These are phyloP conservation scores for Cremastinae sp. DNA, from an alignment of 2,888 invertebrate species.

Conservation along the genomic window DNA sequence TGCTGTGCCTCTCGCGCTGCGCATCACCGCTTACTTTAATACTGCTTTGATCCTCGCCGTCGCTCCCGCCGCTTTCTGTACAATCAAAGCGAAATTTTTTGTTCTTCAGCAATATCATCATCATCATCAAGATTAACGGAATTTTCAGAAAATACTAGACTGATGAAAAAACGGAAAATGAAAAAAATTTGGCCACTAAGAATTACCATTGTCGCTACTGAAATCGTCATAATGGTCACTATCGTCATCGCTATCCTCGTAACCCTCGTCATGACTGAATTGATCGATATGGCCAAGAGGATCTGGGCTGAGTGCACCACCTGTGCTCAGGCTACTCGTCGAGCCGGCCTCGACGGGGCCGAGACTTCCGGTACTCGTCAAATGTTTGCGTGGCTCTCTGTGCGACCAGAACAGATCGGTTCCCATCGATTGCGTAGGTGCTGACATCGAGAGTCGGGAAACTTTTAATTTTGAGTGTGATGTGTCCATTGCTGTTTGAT, in stretches of 20 bases:
- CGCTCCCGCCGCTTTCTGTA: slow-evolving; percentile 85
- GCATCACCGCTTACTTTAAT: slow-evolving; percentile 71
- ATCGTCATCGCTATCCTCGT: slow-evolving; percentile 91
- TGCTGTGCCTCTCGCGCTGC: slow-evolving; percentile 77
- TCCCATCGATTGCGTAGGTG: slow-evolving; percentile 89
- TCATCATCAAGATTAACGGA: no score
- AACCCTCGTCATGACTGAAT: slow-evolving; percentile 92
- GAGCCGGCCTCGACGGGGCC: slow-evolving; percentile 89
- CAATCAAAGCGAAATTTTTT: slow-evolving; percentile 2
- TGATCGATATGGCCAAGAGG: slow-evolving; percentile 81
- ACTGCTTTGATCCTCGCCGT: slow-evolving; percentile 80
- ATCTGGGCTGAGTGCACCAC: slow-evolving; percentile 91
- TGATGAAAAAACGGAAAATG: neutral
- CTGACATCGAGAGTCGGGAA: slow-evolving; percentile 91
- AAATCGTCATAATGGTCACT: slow-evolving; percentile 93
- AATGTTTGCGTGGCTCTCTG: slow-evolving; percentile 92
- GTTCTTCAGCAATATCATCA: no score
- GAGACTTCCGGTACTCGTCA: slow-evolving; percentile 90
- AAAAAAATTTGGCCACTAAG: slow-evolving; percentile 1
- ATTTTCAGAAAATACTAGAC: neutral
- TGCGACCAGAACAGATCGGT: slow-evolving; percentile 92
- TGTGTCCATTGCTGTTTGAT: slow-evolving; percentile 67
- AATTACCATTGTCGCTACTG: slow-evolving; percentile 88
- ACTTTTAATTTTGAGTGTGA: slow-evolving; percentile 79
- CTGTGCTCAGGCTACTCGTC: slow-evolving; percentile 90